Conservation (phyloP, 2,888 invertebrate genomes). For the Spisula solida region DNA sequence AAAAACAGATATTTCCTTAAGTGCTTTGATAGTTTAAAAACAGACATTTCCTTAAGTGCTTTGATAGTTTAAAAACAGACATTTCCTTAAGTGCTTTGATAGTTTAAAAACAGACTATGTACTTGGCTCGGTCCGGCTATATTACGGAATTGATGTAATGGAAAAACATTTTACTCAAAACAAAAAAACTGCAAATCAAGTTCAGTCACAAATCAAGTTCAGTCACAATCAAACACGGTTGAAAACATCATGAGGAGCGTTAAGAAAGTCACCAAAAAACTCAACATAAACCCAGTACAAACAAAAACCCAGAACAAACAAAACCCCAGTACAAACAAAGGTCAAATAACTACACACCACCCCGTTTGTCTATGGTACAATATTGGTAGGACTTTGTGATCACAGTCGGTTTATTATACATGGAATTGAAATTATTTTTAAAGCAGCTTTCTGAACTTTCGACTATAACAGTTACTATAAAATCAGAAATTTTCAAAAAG, state of each 20-base stretch:
- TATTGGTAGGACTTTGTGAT: not conserved
- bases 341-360: slow-evolving; percentile 12
- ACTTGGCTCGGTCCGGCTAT: no score
- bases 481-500: no score
- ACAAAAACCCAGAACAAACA: not conserved
- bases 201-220: not conserved
- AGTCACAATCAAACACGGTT: slow-evolving; percentile 7
- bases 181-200: not conserved
- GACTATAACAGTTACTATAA: no score
- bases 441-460: no score
- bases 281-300: not conserved
- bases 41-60: no score
- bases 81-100: no score
- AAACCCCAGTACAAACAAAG: not conserved
- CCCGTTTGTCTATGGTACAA: not conserved
- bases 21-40: no score
- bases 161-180: not conserved
- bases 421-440: no score
- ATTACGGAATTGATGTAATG: not conserved
- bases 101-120: no score
- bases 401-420: not conserved
- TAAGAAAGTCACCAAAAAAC: not conserved
- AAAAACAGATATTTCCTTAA: no score
- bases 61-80: no score
- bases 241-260: not conserved